phyloP scores from a whole-genome alignment of 1,140 invertebrate genomes.

The Platorchestia sp. region DNA sequence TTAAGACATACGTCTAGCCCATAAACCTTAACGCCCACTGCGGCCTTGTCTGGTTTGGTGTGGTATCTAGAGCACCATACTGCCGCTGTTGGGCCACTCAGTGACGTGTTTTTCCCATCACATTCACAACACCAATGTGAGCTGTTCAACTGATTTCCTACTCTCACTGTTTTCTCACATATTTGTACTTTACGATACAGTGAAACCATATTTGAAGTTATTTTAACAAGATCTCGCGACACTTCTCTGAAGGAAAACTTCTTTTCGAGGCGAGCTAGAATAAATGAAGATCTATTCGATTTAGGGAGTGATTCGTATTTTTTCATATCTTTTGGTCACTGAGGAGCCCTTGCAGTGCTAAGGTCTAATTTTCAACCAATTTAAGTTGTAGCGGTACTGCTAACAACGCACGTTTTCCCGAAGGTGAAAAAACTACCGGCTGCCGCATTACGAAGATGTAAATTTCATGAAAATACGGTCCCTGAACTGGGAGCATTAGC shows the following conservation, averaged over 20 bases:
- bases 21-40: background rate
- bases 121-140: background rate
- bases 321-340: too few species aligned
- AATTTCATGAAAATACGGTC: too few species aligned
- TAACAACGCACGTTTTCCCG: too few species aligned
- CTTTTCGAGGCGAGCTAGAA: background rate
- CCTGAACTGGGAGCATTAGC: too few species aligned
- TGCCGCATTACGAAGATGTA: too few species aligned
- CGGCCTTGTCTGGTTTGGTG: too few species aligned
- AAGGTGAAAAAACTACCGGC: too few species aligned
- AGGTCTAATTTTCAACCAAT: too few species aligned
- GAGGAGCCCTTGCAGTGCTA: too few species aligned
- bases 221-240: background rate
- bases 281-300: background rate
- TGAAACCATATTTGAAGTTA: background rate
- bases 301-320: too few species aligned
- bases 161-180: background rate
- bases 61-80: background rate
- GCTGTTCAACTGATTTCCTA: background rate
- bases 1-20: background rate
- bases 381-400: too few species aligned
- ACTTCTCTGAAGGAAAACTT: background rate
- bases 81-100: too few species aligned
- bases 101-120: background rate
- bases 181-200: background rate